These are phyloP conservation scores for Yponomeuta plumbellus DNA, from an alignment of 2,888 invertebrate genomes.

Conservation along the genomic window DNA sequence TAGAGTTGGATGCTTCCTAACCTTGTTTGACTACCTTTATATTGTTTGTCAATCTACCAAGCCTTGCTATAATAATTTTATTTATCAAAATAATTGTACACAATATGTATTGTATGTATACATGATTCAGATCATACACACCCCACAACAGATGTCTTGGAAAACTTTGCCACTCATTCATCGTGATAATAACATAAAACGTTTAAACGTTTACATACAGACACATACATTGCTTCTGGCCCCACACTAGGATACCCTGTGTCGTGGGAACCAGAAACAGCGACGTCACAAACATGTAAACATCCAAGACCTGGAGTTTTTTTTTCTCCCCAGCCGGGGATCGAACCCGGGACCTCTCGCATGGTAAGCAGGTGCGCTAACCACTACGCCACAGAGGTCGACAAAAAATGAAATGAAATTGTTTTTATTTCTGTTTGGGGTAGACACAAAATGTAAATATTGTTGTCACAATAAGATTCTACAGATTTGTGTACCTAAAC, in stretches of 20 bases:
- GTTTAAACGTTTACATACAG: too few relatives aligned
- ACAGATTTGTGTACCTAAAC: constrained; percentile 44
- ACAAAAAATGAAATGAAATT: constrained; percentile 20
- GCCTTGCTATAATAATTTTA: constrained; percentile 14
- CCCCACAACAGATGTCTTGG: background rate
- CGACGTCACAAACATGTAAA: too few relatives aligned
- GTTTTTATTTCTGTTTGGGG: constrained; percentile 45
- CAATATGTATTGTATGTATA: constrained; percentile 15
- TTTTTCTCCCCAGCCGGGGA: too few relatives aligned
- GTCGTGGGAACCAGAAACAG: too few relatives aligned
- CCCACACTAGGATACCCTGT: too few relatives aligned
- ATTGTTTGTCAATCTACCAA: constrained; percentile 22
- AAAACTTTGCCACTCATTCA: background rate
- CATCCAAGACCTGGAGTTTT: too few relatives aligned
- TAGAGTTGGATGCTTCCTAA: constrained; percentile 21
- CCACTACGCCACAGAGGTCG: too few relatives aligned
- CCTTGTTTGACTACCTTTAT: constrained; percentile 25
- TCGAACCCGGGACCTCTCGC: too few relatives aligned
- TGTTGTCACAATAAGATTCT: constrained; percentile 37
- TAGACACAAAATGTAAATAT: constrained; percentile 38
- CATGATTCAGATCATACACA: background rate
- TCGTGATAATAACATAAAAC: background rate
- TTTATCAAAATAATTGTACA: constrained; percentile 20
- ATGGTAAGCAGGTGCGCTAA: too few relatives aligned
- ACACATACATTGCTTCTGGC: too few relatives aligned